Conservation (phyloP, 1,140 invertebrate species). For the Gryon sp. region DNA sequence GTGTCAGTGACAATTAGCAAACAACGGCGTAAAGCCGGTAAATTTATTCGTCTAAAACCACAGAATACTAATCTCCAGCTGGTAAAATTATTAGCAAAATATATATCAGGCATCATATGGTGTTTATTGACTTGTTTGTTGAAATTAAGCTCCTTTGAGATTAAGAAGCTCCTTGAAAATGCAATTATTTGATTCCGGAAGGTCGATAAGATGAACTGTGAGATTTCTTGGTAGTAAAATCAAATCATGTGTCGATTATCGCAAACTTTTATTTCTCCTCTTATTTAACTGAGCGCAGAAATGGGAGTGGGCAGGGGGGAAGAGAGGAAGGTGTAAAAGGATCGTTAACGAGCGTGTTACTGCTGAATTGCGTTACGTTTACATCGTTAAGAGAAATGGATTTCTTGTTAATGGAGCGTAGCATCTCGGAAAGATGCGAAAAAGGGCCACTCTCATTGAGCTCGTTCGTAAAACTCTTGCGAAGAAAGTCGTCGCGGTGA, state of each 20-base stretch:
- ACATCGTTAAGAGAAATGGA: slow-evolving; percentile 45
- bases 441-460: slow-evolving; percentile 24
- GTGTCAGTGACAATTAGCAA: slow-evolving; percentile 71
- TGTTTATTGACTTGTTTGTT: too few species aligned
- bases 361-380: slow-evolving; percentile 32
- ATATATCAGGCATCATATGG: slow-evolving; percentile 74
- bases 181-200: too few species aligned
- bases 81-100: slow-evolving; percentile 74
- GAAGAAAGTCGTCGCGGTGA: slow-evolving; percentile 28
- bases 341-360: slow-evolving; percentile 48
- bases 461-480: slow-evolving; percentile 18
- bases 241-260: slow-evolving; percentile 48
- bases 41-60: slow-evolving; percentile 76
- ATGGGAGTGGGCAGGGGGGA: too few species aligned
- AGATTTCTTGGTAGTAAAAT: slow-evolving; percentile 45
- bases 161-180: too few species aligned
- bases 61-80: slow-evolving; percentile 69
- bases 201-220: too few species aligned
- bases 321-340: slow-evolving; percentile 45
- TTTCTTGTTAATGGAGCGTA: slow-evolving; percentile 43
- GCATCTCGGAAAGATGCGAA: slow-evolving; percentile 18
- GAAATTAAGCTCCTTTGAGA: too few species aligned
- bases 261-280: slow-evolving; percentile 23
- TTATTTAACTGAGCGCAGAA: too few species aligned
- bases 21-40: slow-evolving; percentile 69